Evolutionary conservation across 2,888 invertebrate genomes (phyloP).

Genomic region (Dolichomitus sp.): DNA sequence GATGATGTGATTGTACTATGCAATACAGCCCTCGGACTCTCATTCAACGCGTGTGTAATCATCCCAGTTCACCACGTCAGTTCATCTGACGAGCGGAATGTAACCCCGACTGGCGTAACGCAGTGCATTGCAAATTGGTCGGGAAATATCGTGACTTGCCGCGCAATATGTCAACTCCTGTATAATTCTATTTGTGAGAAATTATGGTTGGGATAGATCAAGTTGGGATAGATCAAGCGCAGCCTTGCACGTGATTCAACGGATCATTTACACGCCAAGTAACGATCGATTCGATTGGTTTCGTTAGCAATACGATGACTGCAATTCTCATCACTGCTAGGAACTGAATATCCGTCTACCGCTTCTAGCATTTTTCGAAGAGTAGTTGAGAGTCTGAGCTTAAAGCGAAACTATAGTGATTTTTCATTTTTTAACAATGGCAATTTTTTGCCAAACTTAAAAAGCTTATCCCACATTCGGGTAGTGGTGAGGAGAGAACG

Average conservation of each 20-base stretch:
- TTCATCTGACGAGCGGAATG: constrained; percentile 52
- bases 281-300: background rate
- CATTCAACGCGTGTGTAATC: constrained; percentile 40
- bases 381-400: no score
- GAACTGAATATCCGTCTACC: no score
- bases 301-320: background rate
- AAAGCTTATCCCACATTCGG: constrained; percentile 83
- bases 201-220: no score
- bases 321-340: no score
- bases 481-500: constrained; percentile 75
- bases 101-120: constrained; percentile 32
- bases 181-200: constrained; percentile 43
- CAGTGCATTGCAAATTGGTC: constrained; percentile 60
- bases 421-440: no score
- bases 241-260: constrained; percentile 42
- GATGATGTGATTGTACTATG: constrained; percentile 30
- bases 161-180: constrained; percentile 43
- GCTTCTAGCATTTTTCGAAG: no score
- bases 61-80: constrained; percentile 59
- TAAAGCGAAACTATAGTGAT: no score
- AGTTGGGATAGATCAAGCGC: constrained; percentile 50
- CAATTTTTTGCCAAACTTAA: no score
- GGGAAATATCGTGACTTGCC: constrained; percentile 61
- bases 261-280: constrained; percentile 32
- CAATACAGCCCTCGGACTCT: constrained; percentile 37